Conservation (phyloP, 35 echinoderm and acorn worm species). For the Diadema setosum region DNA sequence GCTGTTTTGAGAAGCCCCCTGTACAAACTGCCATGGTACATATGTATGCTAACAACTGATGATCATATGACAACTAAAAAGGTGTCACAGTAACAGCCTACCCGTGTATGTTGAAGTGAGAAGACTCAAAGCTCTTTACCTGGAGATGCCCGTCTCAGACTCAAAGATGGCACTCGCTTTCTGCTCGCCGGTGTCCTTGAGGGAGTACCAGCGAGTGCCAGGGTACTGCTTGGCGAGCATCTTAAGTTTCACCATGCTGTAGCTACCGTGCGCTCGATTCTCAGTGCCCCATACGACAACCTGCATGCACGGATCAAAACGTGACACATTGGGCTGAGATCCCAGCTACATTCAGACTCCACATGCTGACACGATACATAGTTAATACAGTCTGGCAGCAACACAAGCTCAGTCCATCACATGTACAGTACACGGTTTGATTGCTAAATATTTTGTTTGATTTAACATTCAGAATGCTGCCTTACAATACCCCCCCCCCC, state of each 20-base stretch:
- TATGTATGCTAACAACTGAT: too few species aligned
- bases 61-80: too few species aligned
- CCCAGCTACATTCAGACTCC: not conserved
- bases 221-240: not conserved
- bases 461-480: too few species aligned
- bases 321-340: not conserved
- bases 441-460: too few species aligned
- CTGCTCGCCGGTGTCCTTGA: slow-evolving; percentile 27
- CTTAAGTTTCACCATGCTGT: not conserved
- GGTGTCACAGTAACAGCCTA: too few species aligned
- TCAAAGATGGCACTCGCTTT: slow-evolving; percentile 35
- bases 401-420: not conserved
- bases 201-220: slow-evolving; percentile 5
- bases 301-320: not conserved
- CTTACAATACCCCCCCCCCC: too few species aligned
- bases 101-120: too few species aligned
- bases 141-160: slow-evolving; percentile 39
- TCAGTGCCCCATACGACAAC: slow-evolving; percentile 40
- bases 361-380: not conserved
- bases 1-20: too few species aligned
- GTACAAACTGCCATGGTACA: too few species aligned
- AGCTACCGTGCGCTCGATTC: slow-evolving; percentile 10
- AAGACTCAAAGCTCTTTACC: too few species aligned
- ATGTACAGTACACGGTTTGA: too few species aligned
- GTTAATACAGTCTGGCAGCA: not conserved